Conservation (phyloP, 2,888 invertebrate genomes). For the Acrobasis repandana region DNA sequence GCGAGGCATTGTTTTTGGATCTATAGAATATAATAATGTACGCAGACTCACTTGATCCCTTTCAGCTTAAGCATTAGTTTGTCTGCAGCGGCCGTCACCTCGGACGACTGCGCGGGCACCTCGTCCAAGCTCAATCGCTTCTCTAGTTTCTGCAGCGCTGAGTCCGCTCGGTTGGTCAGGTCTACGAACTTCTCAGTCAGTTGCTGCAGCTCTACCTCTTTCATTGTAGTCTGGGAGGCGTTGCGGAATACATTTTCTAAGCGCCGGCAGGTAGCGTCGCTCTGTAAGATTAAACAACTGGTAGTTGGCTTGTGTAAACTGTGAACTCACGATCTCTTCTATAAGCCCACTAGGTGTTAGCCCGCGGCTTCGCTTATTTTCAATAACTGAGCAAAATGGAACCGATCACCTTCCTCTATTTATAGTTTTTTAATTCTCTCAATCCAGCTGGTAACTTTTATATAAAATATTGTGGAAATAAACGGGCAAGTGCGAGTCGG, state of each 20-base stretch:
- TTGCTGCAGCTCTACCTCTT: conserved; percentile 68
- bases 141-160: conserved; percentile 69
- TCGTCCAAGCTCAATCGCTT: conserved; percentile 56
- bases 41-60: conserved; percentile 58
- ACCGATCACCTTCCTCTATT: too few relatives aligned
- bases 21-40: not conserved
- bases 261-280: conserved; percentile 64
- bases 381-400: too few relatives aligned
- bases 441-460: too few relatives aligned
- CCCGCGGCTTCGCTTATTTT: too few relatives aligned
- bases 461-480: too few relatives aligned
- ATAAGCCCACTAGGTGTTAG: too few relatives aligned
- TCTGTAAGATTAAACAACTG: conserved; percentile 41
- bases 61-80: conserved; percentile 60
- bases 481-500: too few relatives aligned
- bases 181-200: conserved; percentile 75
- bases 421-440: too few relatives aligned
- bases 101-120: conserved; percentile 50
- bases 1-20: too few relatives aligned
- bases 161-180: conserved; percentile 71
- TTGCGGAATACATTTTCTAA: conserved; percentile 69
- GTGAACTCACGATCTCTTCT: too few relatives aligned
- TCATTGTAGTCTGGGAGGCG: conserved; percentile 59
- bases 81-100: conserved; percentile 65
- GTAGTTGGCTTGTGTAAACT: not conserved